Evolutionary conservation across 2,797 vertebrate species (phyloP).

Genomic region (Tarsius wallacei): DNA sequence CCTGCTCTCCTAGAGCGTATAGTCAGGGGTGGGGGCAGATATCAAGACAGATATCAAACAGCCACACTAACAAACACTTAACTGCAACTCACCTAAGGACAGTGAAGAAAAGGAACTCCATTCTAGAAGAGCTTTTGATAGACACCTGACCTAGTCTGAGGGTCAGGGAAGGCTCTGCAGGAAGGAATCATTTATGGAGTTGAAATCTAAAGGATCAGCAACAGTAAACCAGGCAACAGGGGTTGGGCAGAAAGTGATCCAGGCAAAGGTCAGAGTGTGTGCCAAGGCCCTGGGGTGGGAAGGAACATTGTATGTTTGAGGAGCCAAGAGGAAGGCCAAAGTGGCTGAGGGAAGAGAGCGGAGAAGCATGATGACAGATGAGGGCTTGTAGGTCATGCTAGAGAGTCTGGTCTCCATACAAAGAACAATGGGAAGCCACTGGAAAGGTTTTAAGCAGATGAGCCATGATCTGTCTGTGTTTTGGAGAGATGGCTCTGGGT

Average conservation of each 20-base stretch:
- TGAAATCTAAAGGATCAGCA: not conserved
- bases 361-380: too few species aligned
- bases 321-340: not conserved
- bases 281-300: not conserved
- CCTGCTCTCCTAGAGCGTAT: not conserved
- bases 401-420: not conserved
- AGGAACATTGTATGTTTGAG: not conserved
- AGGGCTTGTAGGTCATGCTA: not conserved
- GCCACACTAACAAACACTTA: not conserved
- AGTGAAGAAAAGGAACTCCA: not conserved
- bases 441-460: not conserved
- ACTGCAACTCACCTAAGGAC: not conserved
- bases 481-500: not conserved
- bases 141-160: not conserved
- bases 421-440: rapidly evolving
- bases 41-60: not conserved
- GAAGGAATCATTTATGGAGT: not conserved
- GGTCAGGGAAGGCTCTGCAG: not conserved
- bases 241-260: not conserved
- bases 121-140: not conserved
- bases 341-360: too few species aligned
- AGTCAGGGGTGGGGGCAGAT: too few species aligned
- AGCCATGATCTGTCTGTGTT: not conserved
- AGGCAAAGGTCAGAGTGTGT: not conserved
- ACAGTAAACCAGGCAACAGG: not conserved